Base-by-base conservation (phyloP, 2,797 vertebrate genomes). In the Syndactyla subalaris region DNA sequence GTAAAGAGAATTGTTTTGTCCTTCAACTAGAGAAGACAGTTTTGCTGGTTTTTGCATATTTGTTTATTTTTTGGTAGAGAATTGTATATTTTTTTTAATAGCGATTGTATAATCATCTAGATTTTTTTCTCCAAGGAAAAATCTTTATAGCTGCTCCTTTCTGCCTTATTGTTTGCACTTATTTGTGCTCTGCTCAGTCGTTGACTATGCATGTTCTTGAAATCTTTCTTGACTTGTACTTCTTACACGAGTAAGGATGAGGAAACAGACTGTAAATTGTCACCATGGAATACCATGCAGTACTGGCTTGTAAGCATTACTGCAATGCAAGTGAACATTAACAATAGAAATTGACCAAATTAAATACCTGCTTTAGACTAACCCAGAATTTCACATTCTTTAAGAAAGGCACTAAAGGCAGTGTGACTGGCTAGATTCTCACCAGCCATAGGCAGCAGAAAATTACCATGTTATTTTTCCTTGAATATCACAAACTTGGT, bases 91-190 rank as follows among this genome's bases (percentile, higher is more conserved):
- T 75, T 38, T 85, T 89, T 76, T 39, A 21, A 77, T 68, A 79
- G 52, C 30, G 86, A 29, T 61, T 92, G 46, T 93, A 21, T 90
- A 92, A 84, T 92, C 82, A 76, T 36, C 58, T 95, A 88, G 62
- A 39, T 41, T 91, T 88, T 87, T 85, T 96, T 66, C 75, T 82
- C 22, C 71, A 45, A 81, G 18, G 54, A 91, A 91, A 93, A 80
- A 41, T 78, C 18, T 75, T 91, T 78, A 14, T 75, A 86, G 27
- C 86, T 92, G 73, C 63, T 97, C 63, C 78, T 92, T 95, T 96
- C 63, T 71, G 52, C 79, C 74, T 94, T 92, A 59, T 74, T 93
- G n/a, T 94, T 93, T 85, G 85, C 79, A 66, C 22, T 79, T 74
- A 38, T 10, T 85, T 90, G 14, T 82, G 17, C 41, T 63, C 8